phyloP scores from a whole-genome alignment of 2,113 vertebrate genomes.

The Microtus montanus region DNA sequence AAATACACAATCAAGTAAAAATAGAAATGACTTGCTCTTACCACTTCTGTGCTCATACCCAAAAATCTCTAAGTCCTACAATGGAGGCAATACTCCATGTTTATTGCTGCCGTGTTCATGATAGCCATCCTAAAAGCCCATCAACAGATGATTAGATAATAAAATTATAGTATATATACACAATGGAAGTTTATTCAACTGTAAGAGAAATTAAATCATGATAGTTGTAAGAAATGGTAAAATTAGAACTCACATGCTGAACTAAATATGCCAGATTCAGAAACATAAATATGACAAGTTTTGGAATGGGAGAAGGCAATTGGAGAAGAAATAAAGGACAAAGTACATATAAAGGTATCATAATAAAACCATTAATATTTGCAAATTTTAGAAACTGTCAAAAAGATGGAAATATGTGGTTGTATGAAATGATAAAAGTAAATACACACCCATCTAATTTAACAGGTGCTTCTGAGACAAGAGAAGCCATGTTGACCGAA shows the following conservation, averaged over 20 bases:
- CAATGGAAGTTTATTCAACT: not conserved
- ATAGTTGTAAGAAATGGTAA: not conserved
- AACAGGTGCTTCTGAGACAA: constrained; percentile 24
- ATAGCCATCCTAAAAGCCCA: not conserved
- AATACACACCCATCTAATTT: not conserved
- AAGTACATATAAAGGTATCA: not conserved
- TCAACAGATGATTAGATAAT: not conserved
- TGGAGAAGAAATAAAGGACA: not conserved
- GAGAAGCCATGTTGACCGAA: constrained; percentile 20
- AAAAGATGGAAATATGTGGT: not conserved
- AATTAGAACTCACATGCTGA: not conserved
- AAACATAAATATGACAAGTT: not conserved
- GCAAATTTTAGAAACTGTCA: constrained; percentile 5
- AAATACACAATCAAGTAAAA: not conserved
- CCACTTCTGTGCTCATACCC: not conserved
- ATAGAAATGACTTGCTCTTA: not conserved
- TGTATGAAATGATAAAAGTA: not conserved
- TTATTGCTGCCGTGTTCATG: not conserved
- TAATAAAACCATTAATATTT: not conserved
- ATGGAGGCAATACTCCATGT: not conserved
- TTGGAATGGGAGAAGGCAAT: not conserved
- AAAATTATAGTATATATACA: not conserved
- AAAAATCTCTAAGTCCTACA: not conserved
- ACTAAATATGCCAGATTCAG: not conserved
- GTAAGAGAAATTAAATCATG: not conserved